Percentiles rank a stretch among this genome's conserved stretches.
Conservation (phyloP, 2,113 vertebrate genomes). For the Oncorhynchus clarkii region DNA sequence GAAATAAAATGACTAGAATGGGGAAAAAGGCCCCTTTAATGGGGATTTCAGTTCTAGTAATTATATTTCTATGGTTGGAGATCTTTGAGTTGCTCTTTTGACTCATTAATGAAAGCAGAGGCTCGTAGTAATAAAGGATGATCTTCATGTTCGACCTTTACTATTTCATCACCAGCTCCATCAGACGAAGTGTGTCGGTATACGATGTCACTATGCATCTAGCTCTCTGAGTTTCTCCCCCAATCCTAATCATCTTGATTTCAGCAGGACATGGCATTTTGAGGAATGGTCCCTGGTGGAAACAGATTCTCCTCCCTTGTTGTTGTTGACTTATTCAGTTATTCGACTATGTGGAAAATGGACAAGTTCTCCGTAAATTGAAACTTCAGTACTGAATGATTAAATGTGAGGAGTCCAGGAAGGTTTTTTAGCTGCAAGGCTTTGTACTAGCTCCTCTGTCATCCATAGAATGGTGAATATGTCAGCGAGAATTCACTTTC, state of each 20-base stretch:
- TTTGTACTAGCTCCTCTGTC: constrained; percentile 24
- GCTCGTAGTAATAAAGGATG: constrained; percentile 69
- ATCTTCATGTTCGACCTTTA: constrained; percentile 56
- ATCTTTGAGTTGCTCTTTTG: constrained; percentile 55
- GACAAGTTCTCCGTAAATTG: constrained; percentile 63
- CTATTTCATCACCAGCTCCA: constrained; percentile 64
- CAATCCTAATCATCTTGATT: constrained; percentile 63
- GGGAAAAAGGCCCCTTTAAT: too few relatives aligned
- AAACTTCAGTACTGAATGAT: constrained; percentile 69
- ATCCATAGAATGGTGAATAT: constrained; percentile 4
- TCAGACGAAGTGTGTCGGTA: constrained; percentile 21
- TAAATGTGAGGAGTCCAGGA: constrained; percentile 52
- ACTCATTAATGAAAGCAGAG: constrained; percentile 39
- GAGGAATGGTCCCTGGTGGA: constrained; percentile 61
- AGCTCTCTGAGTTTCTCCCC: constrained; percentile 45
- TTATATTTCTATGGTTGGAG: neutral
- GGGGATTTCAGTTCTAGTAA: too few relatives aligned
- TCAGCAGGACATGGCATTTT: constrained; percentile 68
- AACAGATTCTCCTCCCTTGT: constrained; percentile 62
- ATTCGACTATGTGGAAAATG: constrained; percentile 69
- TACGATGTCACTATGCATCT: constrained; percentile 54
- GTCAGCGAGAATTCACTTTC: neutral
- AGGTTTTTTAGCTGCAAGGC: constrained; percentile 8
- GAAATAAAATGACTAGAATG: neutral
- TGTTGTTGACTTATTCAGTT: constrained; percentile 72